Evolutionary conservation across 2,113 vertebrate species (phyloP).

Genomic region (Ariopsis seemanni): DNA sequence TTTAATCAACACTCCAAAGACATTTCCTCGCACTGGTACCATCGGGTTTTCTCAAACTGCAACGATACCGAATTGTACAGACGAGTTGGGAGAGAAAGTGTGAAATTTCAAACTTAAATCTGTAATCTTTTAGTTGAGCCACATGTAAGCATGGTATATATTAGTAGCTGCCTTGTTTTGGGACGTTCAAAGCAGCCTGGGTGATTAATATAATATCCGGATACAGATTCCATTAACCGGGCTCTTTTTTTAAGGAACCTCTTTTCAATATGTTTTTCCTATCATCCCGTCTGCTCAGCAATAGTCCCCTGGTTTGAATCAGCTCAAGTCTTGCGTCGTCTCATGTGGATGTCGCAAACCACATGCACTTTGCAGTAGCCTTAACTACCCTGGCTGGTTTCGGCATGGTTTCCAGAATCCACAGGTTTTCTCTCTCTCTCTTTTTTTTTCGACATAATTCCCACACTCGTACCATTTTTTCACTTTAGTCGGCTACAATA

Average conservation of each 20-base stretch:
- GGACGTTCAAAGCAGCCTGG: slow-evolving; percentile 10
- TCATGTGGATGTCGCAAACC: slow-evolving; percentile 61
- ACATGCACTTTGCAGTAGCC: slow-evolving; percentile 59
- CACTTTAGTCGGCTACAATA: slow-evolving; percentile 47
- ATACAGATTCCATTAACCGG: slow-evolving; percentile 5
- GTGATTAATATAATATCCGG: slow-evolving; percentile 26
- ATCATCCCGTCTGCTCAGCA: slow-evolving; percentile 20
- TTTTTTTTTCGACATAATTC: background rate
- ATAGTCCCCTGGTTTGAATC: slow-evolving; percentile 62
- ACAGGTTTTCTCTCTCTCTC: background rate
- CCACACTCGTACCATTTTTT: slow-evolving; percentile 2
- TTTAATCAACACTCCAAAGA: background rate
- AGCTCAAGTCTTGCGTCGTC: slow-evolving; percentile 13
- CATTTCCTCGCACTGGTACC: background rate
- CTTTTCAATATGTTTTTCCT: slow-evolving; percentile 24
- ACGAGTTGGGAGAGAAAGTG: background rate
- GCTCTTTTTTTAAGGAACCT: background rate
- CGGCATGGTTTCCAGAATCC: slow-evolving; percentile 44
- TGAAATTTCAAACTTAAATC: slow-evolving; percentile 4
- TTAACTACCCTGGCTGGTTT: slow-evolving; percentile 63
- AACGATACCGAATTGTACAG: background rate
- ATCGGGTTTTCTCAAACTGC: background rate
- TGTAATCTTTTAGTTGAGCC: background rate
- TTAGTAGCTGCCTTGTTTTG: background rate
- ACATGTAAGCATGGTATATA: slow-evolving; percentile 7